Evolutionary conservation across 2,113 vertebrate genomes (phyloP).

Genomic region (Heterocephalus glaber): DNA sequence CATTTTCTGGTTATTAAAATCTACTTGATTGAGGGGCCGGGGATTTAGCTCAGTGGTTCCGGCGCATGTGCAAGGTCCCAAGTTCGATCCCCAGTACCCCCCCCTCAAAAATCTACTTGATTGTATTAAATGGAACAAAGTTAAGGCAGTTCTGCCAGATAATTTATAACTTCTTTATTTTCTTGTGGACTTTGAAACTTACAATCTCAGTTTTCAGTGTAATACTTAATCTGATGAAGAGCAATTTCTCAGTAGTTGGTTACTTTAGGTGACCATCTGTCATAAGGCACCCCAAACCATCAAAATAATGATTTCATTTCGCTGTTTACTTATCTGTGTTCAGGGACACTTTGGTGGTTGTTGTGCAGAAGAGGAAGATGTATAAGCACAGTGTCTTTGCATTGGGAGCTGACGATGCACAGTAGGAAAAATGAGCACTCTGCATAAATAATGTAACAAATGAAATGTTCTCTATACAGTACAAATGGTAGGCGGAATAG

Average conservation of each 20-base stretch:
- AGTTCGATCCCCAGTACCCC: no score
- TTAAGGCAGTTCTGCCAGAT: neutral
- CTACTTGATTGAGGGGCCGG: neutral
- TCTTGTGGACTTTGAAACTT: constrained; percentile 47
- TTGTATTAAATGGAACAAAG: constrained; percentile 17
- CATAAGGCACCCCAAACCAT: neutral
- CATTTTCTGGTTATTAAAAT: constrained; percentile 26
- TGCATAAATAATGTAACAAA: no score
- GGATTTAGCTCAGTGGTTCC: no score
- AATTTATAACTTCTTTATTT: constrained; percentile 27
- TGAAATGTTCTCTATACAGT: neutral
- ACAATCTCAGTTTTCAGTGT: neutral
- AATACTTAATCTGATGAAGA: constrained; percentile 34
- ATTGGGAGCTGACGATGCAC: neutral
- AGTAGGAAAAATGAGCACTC: neutral
- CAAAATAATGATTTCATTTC: neutral
- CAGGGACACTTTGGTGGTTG: neutral
- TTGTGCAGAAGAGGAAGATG: neutral
- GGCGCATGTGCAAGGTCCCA: no score
- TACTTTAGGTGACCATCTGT: neutral
- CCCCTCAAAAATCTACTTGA: neutral
- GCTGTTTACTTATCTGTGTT: neutral
- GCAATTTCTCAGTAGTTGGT: neutral
- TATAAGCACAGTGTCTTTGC: neutral
- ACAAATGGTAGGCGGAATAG: neutral